A percentile compares a stretch with the other conserved stretches of the same genome.
These are phyloP conservation scores for Procambarus virginalis DNA, from an alignment of 1,140 invertebrate species.

Conservation along the genomic window DNA sequence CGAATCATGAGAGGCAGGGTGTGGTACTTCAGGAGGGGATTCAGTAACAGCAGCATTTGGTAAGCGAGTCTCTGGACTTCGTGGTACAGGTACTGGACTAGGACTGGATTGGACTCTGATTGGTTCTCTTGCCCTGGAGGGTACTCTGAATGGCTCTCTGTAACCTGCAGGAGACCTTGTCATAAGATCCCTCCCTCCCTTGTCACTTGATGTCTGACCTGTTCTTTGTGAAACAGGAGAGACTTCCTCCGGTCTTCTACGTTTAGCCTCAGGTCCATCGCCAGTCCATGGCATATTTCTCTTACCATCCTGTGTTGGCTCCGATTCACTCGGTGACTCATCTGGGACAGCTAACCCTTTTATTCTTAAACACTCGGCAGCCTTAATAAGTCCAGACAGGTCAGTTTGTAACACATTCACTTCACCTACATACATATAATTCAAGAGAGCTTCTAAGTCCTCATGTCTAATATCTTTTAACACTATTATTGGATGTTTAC, in stretches of 20 bases:
- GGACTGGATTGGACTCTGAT: slow-evolving; percentile 16
- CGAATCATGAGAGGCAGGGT: slow-evolving; percentile 16
- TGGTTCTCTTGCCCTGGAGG: slow-evolving; percentile 25
- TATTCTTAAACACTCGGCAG: slow-evolving; percentile 67
- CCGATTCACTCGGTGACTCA: slow-evolving; percentile 56
- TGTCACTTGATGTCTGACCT: slow-evolving; percentile 12
- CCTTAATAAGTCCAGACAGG: slow-evolving; percentile 68
- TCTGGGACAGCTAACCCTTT: slow-evolving; percentile 68
- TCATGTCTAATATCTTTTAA: slow-evolving; percentile 65
- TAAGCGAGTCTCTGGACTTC: slow-evolving; percentile 51
- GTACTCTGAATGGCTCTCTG: slow-evolving; percentile 39
- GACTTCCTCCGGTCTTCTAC: slow-evolving; percentile 52
- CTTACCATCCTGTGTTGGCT: slow-evolving; percentile 43
- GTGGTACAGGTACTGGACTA: slow-evolving; percentile 38
- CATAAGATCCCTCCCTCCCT: slow-evolving; percentile 10
- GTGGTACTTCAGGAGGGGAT: slow-evolving; percentile 24
- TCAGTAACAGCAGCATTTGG: background rate
- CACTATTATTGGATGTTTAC: slow-evolving; percentile 55
- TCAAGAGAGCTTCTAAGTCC: slow-evolving; percentile 65
- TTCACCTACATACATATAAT: slow-evolving; percentile 69
- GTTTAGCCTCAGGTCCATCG: slow-evolving; percentile 62
- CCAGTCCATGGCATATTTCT: slow-evolving; percentile 44
- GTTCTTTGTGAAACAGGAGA: slow-evolving; percentile 24
- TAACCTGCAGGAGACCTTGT: slow-evolving; percentile 6
- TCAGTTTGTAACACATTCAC: slow-evolving; percentile 67